Conservation (phyloP, 2,888 invertebrate species). For the Pedicia rivosa region DNA sequence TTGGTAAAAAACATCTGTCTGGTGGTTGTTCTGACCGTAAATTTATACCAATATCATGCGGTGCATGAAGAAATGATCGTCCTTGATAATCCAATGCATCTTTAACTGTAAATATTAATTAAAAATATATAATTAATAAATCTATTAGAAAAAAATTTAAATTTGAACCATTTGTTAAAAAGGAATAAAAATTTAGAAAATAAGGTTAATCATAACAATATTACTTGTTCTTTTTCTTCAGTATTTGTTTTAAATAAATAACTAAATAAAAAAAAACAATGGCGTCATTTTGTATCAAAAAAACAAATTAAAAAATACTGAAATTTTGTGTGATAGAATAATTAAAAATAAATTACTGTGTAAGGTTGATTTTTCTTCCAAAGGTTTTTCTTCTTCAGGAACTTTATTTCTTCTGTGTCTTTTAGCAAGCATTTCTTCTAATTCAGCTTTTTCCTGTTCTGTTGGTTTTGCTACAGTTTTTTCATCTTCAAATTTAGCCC, state of each 20-base stretch:
- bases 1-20: conserved; percentile 89
- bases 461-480: conserved; percentile 74
- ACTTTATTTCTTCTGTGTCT: conserved; percentile 69
- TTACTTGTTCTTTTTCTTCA: no score
- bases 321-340: no score
- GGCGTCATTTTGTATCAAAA: no score
- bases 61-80: conserved; percentile 81
- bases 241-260: no score
- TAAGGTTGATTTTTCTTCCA: conserved; percentile 89
- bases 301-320: conserved; percentile 4
- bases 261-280: no score
- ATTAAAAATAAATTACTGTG: conserved; percentile 49
- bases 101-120: conserved; percentile 49
- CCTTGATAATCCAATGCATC: conserved; percentile 94
- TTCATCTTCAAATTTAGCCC: conserved; percentile 92
- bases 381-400: conserved; percentile 84
- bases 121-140: conserved; percentile 7
- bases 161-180: no score
- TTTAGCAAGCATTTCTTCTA: conserved; percentile 89
- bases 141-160: no score
- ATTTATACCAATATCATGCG: conserved; percentile 85
- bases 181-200: no score
- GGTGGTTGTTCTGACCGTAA: conserved; percentile 76
- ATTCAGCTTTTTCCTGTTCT: conserved; percentile 83
- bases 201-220: no score